These are phyloP conservation scores for Enteromius mattozi DNA, from an alignment of 2,797 vertebrate species.

Conservation along the genomic window DNA sequence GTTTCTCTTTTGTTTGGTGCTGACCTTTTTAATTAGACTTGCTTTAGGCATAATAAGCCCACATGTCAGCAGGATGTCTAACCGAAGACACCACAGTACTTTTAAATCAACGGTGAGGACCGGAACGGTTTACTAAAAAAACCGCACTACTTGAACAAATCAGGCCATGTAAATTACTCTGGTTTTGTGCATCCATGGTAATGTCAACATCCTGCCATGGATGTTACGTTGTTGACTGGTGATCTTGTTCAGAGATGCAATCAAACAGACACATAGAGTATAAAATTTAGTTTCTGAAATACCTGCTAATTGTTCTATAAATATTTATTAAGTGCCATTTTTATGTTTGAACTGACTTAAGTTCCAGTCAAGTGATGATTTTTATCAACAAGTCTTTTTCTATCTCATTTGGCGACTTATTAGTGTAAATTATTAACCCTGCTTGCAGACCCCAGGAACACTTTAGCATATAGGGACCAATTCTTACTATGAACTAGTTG, in stretches of 20 bases:
- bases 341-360: neutral
- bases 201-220: neutral
- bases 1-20: conserved; percentile 33
- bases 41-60: neutral
- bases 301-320: neutral
- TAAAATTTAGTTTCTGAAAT: neutral
- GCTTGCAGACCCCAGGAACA: neutral
- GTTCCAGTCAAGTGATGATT: neutral
- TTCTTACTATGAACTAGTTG: neutral
- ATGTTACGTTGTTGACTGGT: conserved; percentile 4
- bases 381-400: neutral
- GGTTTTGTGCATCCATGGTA: neutral
- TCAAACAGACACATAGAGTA: neutral
- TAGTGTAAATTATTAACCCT: neutral
- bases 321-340: neutral
- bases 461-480: neutral
- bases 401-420: neutral
- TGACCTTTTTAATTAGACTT: conserved; percentile 53
- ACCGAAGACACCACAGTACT: conserved; percentile 22
- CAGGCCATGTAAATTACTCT: neutral
- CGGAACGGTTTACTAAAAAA: conserved; percentile 3
- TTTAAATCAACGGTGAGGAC: neutral
- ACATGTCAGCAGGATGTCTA: conserved; percentile 32
- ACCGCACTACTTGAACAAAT: neutral
- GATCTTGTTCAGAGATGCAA: conserved; percentile 2